Evolutionary conservation across 1,140 invertebrate species (phyloP), one percentile per base, ranked within the genome.

Genomic region (Caerostris extrusa): DNA sequence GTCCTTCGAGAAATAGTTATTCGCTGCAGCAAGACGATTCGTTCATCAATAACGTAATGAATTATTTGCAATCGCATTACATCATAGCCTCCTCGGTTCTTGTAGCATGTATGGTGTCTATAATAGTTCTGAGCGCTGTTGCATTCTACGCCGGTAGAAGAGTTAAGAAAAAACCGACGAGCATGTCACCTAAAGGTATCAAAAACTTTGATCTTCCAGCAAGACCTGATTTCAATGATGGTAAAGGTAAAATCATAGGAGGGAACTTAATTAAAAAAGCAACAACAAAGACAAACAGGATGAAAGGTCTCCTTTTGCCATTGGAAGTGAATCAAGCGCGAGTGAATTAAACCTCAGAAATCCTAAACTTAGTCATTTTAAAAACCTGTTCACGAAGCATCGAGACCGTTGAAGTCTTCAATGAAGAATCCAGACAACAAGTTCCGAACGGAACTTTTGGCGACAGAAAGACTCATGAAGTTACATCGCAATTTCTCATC

Each of bases 171-270:
- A 83, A 83, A 19, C 5, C 57, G 7, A 58, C 4, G 17, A 10
- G 2, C 56, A 57, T 57, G 55, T 85, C 82, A 4, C 82, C 82
- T 17, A 5, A 6, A 56, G 57, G 55, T 10, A 58, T 85, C 57
- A 56, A 55, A 85, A 85, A 56, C 12, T 85, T 85, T 19, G 82
- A 85, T 57, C 82, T 85, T 19, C 82, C 82, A 58, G 82, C 82
- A 17, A 85, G 82, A 55, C 82, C 82, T 2, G 56, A 85, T 71
- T 71, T 34, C 3, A 34, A 34, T 50, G 8, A 10, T 71, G 10
- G 10, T 19, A 71, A 71, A 50, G 0, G 19, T 3, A 71, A 71
- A 10, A 19, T 3, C 19, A 53, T 3, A 4, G 1, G 19, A 10
- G 17, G 10, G 3, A 3, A 10, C 17, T 64, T 64, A 10, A 50